Evolutionary conservation across 2,888 invertebrate genomes (phyloP), one percentile per base, ranked within the genome.

Genomic region (Rhabditoides inermis): DNA sequence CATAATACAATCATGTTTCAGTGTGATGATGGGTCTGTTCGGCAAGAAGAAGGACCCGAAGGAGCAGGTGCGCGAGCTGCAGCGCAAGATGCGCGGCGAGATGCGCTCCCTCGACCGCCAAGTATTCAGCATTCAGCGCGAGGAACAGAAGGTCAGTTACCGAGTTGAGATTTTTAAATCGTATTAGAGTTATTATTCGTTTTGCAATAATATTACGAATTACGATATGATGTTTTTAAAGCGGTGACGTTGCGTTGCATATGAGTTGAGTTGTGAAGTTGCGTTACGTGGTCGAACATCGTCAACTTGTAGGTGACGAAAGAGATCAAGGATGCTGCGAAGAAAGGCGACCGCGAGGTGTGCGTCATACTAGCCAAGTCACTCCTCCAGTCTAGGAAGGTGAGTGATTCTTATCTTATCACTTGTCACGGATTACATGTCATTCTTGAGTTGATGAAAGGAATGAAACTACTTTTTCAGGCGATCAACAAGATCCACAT

Each of bases 291-390:
- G 27, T 22, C 26, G 18, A n/a, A 15, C 35, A 18, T 26, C 20
- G 28, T 50, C 27, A 65, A 52, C 3, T 46, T 64, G 51, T 44
- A 70, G 70, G 63, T 92, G 0, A 94, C 91, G 76, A 81, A 85
- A 45, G 86, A 90, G 0, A 77, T 98, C 26, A 95, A 94, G 78
- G 91, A 92, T 75, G 90, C 95, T 2, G 95, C 94, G 0, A 85
- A 88, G 63, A 94, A 92, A 76, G 88, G 85, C 52, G 92, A 98
- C 77, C 87, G 86, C 72, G 92, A 90, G 78, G 88, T 92, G 0
- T 94, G 94, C 76, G 84, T 85, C 50, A 61, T 74, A 46, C 58
- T 74, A 6, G 75, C 74, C 6, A 75, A 75, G 45, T 67, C 68
- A 2, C 45, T 75, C 23, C 54, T 76, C 20, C 70, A 73, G 44